Percentiles rank a stretch among this genome's conserved stretches.
Conservation (phyloP, 2,888 invertebrate species). For the Coelopa pilipes region DNA sequence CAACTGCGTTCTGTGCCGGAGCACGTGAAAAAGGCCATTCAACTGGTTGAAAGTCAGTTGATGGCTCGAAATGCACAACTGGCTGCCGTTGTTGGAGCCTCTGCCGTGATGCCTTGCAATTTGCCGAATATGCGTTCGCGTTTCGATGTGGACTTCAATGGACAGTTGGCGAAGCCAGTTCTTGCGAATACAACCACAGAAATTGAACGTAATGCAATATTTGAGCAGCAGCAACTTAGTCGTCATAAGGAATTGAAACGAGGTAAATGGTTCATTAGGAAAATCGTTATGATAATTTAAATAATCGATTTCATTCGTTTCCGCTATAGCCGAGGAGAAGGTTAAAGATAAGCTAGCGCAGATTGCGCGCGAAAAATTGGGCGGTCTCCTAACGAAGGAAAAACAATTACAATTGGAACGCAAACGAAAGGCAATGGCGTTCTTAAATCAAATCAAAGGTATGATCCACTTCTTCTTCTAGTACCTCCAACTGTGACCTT, state of each 20-base stretch:
- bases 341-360: conserved; percentile 72
- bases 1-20: conserved; percentile 54
- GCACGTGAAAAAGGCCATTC: conserved; percentile 63
- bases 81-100: conserved; percentile 40
- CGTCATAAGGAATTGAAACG: conserved; percentile 55
- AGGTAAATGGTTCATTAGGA: conserved; percentile 41
- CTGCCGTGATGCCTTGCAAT: conserved; percentile 33
- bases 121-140: conserved; percentile 37
- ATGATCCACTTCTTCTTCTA: conserved; percentile 11
- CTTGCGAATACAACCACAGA: conserved; percentile 42
- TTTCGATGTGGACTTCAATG: conserved; percentile 45
- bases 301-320: not conserved
- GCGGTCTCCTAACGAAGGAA: conserved; percentile 70
- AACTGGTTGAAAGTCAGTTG: conserved; percentile 63
- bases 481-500: too few relatives aligned
- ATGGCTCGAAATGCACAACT: conserved; percentile 58
- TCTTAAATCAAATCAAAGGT: conserved; percentile 71
- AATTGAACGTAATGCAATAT: conserved; percentile 49
- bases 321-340: conserved; percentile 69
- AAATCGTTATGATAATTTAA: not conserved
- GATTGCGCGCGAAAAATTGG: conserved; percentile 71
- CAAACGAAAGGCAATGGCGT: conserved; percentile 83
- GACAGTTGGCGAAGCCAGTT: conserved; percentile 14
- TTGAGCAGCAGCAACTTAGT: conserved; percentile 48
- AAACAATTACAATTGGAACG: conserved; percentile 76